phyloP scores from a whole-genome alignment of 2,113 vertebrate species.

The Varanus salvator region DNA sequence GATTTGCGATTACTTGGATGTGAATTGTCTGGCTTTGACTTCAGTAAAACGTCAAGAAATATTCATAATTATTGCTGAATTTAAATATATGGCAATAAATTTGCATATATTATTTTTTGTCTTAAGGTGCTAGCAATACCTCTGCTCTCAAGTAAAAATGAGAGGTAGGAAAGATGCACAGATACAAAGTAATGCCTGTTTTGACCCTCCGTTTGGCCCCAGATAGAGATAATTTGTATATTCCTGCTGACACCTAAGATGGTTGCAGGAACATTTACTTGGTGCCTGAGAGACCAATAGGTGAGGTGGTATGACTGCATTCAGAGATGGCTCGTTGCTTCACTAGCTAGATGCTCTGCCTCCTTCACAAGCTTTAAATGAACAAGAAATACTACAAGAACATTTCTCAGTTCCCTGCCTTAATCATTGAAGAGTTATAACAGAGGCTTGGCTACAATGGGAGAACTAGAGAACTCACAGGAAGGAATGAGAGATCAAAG shows the following conservation, averaged over 20 bases:
- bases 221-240: neutral
- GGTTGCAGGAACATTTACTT: too few relatives aligned
- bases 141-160: too few relatives aligned
- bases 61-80: too few relatives aligned
- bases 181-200: too few relatives aligned
- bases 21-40: too few relatives aligned
- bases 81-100: too few relatives aligned
- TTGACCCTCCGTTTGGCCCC: neutral
- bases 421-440: neutral
- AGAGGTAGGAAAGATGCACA: too few relatives aligned
- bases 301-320: neutral
- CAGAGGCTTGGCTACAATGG: neutral
- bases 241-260: neutral
- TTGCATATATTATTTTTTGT: too few relatives aligned
- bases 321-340: neutral
- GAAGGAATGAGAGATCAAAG: neutral
- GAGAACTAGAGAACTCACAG: neutral
- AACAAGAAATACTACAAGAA: neutral
- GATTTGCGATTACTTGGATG: too few relatives aligned
- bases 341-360: too few relatives aligned
- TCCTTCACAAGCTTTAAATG: neutral
- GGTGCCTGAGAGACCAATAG: neutral
- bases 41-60: too few relatives aligned
- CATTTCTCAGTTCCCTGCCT: neutral
- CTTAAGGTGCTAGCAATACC: too few relatives aligned